A percentile compares a stretch with the other conserved stretches of the same genome.
Conservation (phyloP, 2,113 vertebrate species). For the Prinia subflava region DNA sequence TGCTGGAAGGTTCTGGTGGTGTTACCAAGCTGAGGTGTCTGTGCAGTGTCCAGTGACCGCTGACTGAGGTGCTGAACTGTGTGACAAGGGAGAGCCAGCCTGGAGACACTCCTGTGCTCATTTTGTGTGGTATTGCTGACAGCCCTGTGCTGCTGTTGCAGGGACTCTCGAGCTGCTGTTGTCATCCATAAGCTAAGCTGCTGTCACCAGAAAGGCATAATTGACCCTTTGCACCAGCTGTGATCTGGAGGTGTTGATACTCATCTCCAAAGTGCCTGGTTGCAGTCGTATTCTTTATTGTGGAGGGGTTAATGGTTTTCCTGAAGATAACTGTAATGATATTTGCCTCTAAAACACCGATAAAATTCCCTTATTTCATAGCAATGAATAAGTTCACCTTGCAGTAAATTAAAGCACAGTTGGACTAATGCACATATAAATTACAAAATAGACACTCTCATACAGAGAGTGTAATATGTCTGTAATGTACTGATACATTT, state of each 20-base stretch:
- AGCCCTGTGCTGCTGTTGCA: not conserved
- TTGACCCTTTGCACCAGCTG: not conserved
- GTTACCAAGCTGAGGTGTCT: not conserved
- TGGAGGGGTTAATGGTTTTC: not conserved
- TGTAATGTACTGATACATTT: not conserved
- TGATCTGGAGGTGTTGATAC: not conserved
- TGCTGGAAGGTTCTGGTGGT: not conserved
- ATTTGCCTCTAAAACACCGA: not conserved
- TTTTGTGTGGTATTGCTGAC: not conserved
- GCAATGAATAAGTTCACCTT: not conserved
- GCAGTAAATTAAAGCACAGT: not conserved
- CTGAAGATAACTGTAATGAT: not conserved
- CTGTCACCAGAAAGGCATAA: not conserved
- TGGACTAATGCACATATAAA: not conserved
- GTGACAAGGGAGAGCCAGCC: rapidly evolving
- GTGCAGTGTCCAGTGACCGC: not conserved
- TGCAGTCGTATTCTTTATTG: not conserved
- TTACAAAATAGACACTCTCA: not conserved
- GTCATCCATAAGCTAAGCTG: not conserved
- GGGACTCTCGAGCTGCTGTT: not conserved
- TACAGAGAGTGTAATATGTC: not conserved
- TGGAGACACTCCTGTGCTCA: not conserved
- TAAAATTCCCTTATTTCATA: not conserved
- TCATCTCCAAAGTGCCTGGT: not conserved
- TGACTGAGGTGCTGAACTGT: not conserved